Evolutionary conservation across 2,113 vertebrate genomes (phyloP), one percentile per base, ranked within the genome.

Genomic region (Chionis minor): DNA sequence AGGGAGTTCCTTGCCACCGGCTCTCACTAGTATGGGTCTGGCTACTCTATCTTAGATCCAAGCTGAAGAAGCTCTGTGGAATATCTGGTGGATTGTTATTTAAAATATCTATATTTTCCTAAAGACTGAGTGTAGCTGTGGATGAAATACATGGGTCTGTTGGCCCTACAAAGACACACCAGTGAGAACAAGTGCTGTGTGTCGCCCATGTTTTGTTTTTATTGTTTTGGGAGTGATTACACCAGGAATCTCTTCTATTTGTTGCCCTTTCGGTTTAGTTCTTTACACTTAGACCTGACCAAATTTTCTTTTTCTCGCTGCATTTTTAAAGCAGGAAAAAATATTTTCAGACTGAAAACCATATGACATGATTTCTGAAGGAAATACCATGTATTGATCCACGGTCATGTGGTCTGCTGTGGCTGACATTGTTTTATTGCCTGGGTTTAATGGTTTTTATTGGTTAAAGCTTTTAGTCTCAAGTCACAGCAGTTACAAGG

Each of bases 401-500:
- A 0, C 14, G 79, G 83, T 81, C 65, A 81, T 3, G 12, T 85
- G 83, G 23, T 72, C 56, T 85, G 58, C 38, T 88, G 66, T 58
- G 84, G 77, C 27, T 96, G 92, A 83, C 88, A 92, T 84, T 95
- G 91, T 89, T 97, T 97, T 97, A 97, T 97, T 91, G 86, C 81
- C 70, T 54, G 40, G 54, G 23, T 95, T 94, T 96, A 97, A 97
- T 94, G 87, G 49, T 38, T 94, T 95, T 95, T 96, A 96, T 95
- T 96, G 95, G 96, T 62, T 79, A 82, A 92, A 87, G 95, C 95
- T 95, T 97, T 96, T 94, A 94, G 91, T 96, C 86, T 94, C 52
- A 22, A 96, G 88, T 90, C 67, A 71, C 82, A 81, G 75, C 72
- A 54, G 84, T n/a, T 81, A 12, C 10, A 54, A 63, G 94, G 95